phyloP scores from a whole-genome alignment of 2,888 invertebrate species.

The Terebella lapidaria region DNA sequence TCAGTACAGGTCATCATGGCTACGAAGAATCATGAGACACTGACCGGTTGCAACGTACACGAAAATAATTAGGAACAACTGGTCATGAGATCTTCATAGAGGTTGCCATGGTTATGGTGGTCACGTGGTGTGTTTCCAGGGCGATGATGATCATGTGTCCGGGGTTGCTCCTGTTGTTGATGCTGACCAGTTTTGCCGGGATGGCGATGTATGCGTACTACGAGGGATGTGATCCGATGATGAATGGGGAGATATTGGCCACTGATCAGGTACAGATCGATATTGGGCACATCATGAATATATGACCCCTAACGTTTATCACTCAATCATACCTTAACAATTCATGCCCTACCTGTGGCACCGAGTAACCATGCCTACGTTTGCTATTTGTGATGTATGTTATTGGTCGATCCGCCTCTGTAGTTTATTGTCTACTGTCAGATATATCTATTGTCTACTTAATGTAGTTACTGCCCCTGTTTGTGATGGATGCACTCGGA shows the following conservation, averaged over 20 bases:
- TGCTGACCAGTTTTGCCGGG: slow-evolving; percentile 82
- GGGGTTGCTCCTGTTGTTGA: slow-evolving; percentile 74
- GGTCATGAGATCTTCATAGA: no score
- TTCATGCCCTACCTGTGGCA: no score
- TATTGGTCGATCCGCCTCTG: no score
- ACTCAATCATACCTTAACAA: no score
- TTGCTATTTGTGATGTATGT: no score
- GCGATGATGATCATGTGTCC: slow-evolving; percentile 71
- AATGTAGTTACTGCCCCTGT: slow-evolving; percentile 79
- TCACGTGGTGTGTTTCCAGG: slow-evolving; percentile 52
- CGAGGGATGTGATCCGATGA: slow-evolving; percentile 73
- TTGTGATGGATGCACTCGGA: slow-evolving; percentile 79
- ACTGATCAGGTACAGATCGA: slow-evolving; percentile 7
- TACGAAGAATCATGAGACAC: not conserved
- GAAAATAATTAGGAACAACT: not conserved
- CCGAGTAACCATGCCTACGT: no score
- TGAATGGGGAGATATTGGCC: slow-evolving; percentile 8
- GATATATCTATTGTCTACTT: not conserved
- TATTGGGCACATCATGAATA: not conserved
- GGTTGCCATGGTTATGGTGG: no score
- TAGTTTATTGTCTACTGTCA: not conserved
- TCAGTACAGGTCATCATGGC: slow-evolving; percentile 22
- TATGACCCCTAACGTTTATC: no score
- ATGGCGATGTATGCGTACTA: slow-evolving; percentile 79
- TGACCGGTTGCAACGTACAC: not conserved